Conservation (phyloP, 30 jellyfish, hydroid and myxozoan genomes). For the Aurelia aurita region DNA sequence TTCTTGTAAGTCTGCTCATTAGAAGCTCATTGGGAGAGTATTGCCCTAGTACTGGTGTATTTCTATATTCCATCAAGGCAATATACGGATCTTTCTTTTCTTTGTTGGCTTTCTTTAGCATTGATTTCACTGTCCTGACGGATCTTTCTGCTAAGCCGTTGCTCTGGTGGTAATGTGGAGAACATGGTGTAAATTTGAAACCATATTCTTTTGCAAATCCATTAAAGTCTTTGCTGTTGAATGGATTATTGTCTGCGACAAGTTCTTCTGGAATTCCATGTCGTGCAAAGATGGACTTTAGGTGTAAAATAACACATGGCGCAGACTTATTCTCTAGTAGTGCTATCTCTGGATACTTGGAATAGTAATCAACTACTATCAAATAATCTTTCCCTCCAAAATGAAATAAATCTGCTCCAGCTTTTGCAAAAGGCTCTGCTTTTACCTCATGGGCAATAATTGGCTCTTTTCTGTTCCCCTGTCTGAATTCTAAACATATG, state of each 20-base stretch:
- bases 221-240: conserved; percentile 3
- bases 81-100: conserved; percentile 1
- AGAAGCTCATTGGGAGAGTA: conserved; percentile 36
- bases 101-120: conserved; percentile 20
- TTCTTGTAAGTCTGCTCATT: conserved; percentile 1
- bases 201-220: conserved; percentile 14
- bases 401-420: conserved; percentile 55
- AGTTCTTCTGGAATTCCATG: conserved; percentile 61
- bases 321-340: neutral
- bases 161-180: conserved; percentile 27
- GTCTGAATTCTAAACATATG: neutral
- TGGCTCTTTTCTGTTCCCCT: conserved; percentile 34
- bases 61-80: conserved; percentile 27
- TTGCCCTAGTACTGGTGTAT: conserved; percentile 41
- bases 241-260: conserved; percentile 37
- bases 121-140: conserved; percentile 24
- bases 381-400: conserved; percentile 13
- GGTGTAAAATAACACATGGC: neutral
- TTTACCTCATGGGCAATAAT: neutral
- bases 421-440: conserved; percentile 13
- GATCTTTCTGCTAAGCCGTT: conserved; percentile 48
- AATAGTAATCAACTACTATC: conserved; percentile 26
- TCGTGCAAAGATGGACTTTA: conserved; percentile 21
- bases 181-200: conserved; percentile 12
- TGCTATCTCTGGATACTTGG: conserved; percentile 11